Evolutionary conservation across 2,113 vertebrate genomes (phyloP).

Genomic region (Guaruba guarouba): DNA sequence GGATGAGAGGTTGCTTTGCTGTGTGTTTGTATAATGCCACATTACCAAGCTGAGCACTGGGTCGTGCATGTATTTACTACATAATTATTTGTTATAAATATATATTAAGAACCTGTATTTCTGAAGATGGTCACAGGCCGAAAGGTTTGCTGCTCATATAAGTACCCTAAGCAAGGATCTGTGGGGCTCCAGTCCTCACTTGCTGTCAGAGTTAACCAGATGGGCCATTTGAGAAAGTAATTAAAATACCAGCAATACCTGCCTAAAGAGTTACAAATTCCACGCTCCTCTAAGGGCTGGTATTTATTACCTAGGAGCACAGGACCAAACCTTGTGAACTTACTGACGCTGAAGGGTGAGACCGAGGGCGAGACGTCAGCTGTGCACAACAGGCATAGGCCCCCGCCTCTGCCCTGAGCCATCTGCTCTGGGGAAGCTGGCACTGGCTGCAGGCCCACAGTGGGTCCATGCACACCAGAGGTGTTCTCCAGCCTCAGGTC

Average conservation of each 20-base stretch:
- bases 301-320: not conserved
- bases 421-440: rapidly evolving
- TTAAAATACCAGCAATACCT: constrained; percentile 31
- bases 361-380: rapidly evolving
- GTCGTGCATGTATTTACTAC: not conserved
- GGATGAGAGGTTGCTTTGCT: not conserved
- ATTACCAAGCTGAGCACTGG: not conserved
- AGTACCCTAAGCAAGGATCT: not conserved
- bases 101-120: not conserved
- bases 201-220: not conserved
- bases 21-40: not conserved
- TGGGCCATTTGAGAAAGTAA: not conserved
- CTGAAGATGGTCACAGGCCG: not conserved
- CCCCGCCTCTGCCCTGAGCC: rapidly evolving
- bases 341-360: not conserved
- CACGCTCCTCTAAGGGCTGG: not conserved
- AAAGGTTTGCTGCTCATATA: not conserved
- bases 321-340: not conserved
- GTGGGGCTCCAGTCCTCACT: not conserved
- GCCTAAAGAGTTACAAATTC: not conserved
- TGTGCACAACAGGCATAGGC: rapidly evolving
- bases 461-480: rapidly evolving
- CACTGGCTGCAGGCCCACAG: rapidly evolving
- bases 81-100: not conserved
- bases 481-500: rapidly evolving